Evolutionary conservation across 2,888 invertebrate species (phyloP).

Genomic region (Microctonus hyperodae): DNA sequence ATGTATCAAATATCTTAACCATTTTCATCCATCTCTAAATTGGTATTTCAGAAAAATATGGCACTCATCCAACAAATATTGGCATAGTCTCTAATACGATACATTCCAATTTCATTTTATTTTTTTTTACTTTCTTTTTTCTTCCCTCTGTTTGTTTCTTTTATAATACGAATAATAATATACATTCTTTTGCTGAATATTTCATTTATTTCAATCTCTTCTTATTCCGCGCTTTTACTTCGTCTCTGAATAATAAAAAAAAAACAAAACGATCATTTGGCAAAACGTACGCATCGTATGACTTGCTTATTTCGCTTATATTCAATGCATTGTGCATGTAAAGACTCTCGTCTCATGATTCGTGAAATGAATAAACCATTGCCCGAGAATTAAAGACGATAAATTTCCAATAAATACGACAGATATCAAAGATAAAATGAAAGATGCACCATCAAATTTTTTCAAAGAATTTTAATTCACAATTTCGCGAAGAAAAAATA

Average conservation of each 20-base stretch:
- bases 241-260: no score
- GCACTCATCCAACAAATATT: conserved; percentile 24
- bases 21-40: not conserved
- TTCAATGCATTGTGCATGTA: not conserved
- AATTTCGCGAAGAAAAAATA: conserved; percentile 21
- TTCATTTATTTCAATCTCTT: not conserved
- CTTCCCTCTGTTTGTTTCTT: not conserved
- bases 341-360: conserved; percentile 36
- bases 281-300: not conserved
- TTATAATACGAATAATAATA: not conserved
- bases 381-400: conserved; percentile 62
- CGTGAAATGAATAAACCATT: conserved; percentile 56
- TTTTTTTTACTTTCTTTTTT: conserved; percentile 21
- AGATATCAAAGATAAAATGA: conserved; percentile 29
- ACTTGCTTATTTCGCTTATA: not conserved
- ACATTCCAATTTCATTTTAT: not conserved
- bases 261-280: not conserved
- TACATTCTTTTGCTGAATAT: not conserved
- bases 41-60: conserved; percentile 12
- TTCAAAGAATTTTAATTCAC: conserved; percentile 60
- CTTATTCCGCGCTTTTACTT: not conserved
- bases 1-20: not conserved
- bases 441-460: conserved; percentile 29
- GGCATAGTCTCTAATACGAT: conserved; percentile 13
- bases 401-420: conserved; percentile 56